Conservation (phyloP, 2,888 invertebrate genomes). For the Nemotelus pantherinus region DNA sequence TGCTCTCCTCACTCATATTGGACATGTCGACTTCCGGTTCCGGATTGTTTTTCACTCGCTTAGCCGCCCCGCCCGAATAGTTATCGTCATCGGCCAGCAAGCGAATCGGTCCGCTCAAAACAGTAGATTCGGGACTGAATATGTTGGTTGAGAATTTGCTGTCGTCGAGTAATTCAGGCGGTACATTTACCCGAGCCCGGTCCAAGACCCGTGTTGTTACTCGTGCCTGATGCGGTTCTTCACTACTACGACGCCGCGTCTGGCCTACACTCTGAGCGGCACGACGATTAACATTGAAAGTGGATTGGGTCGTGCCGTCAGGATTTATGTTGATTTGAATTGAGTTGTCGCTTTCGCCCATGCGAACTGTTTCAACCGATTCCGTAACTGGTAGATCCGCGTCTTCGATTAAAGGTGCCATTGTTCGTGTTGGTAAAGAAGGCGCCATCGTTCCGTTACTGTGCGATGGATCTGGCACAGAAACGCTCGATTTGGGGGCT, state of each 20-base stretch:
- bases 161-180: conserved; percentile 39
- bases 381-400: neutral
- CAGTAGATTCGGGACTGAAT: conserved; percentile 38
- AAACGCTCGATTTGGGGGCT: neutral
- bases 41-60: conserved; percentile 27
- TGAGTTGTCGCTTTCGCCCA: conserved; percentile 11
- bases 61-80: neutral
- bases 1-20: conserved; percentile 37
- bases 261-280: neutral
- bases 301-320: conserved; percentile 11
- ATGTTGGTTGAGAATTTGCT: conserved; percentile 23
- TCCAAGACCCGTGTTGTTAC: conserved; percentile 43
- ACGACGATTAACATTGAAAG: neutral
- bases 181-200: conserved; percentile 5
- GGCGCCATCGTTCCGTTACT: neutral
- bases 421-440: neutral
- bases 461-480: neutral
- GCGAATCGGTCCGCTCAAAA: conserved; percentile 37
- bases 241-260: neutral
- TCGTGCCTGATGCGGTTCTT: neutral
- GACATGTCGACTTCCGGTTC: conserved; percentile 41
- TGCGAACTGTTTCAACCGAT: neutral
- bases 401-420: neutral
- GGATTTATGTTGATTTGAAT: conserved; percentile 24
- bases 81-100: conserved; percentile 32